Evolutionary conservation across 2,888 invertebrate genomes (phyloP), one percentile per base, ranked within the genome.

Genomic region (Capitulum mitella): DNA sequence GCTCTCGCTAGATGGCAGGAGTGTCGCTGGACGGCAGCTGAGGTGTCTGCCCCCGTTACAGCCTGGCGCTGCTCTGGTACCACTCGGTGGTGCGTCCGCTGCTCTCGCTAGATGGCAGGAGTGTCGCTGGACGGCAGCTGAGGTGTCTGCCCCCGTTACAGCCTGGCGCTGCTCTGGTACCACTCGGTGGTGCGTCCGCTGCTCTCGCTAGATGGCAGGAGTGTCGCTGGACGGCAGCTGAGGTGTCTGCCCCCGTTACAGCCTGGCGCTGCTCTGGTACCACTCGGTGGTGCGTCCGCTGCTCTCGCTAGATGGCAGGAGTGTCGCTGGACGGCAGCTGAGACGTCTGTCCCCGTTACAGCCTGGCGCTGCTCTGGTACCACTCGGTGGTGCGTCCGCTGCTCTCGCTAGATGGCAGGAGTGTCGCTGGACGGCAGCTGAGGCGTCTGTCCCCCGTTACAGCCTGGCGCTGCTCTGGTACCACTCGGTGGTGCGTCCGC

Each of bases 261-360:
- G 89, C 37, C 85, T 90, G 81, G 87, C 88, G 0, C 84, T 91
- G 75, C 84, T 92, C 76, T 91, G 91, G 90, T 92, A 91, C 84
- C 90, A 91, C 83, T 91, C 91, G n/a, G 90, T 91, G 61, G 89
- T 91, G 8, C 86, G 90, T 78, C 91, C 91, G 58, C 90, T 91
- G 84, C 91, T 90, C 84, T 89, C 89, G 3, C 85, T 90, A 22
- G 90, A 91, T 84, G 90, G 90, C 6, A n/a, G n/a, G n/a, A n/a
- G n/a, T n/a, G n/a, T n/a, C n/a, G n/a, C n/a, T n/a, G n/a, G n/a
- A n/a, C n/a, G n/a, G n/a, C n/a, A n/a, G n/a, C n/a, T n/a, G n/a
- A n/a, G n/a, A n/a, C n/a, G n/a, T n/a, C n/a, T 87, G 86, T 48
- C 6, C 3, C 26, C 6, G 54, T 78, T 64, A 82, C 79, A 89